phyloP scores from a whole-genome alignment of 2,797 vertebrate species.

The Megaceryle alcyon region DNA sequence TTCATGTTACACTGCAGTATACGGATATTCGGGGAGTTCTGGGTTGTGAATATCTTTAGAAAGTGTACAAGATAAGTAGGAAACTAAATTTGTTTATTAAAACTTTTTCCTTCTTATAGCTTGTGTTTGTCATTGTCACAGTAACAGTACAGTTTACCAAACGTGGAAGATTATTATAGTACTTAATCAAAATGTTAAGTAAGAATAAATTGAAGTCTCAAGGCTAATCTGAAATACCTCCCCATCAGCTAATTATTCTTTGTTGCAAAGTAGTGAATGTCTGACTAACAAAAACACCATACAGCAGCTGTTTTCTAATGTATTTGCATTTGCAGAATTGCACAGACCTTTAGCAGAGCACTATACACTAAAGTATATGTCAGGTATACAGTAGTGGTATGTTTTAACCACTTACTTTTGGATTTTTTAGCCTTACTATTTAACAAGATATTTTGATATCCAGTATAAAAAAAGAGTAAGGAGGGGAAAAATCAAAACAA shows the following conservation, averaged over 20 bases:
- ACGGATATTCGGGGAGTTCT: not conserved
- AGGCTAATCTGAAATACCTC: not conserved
- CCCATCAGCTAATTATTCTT: not conserved
- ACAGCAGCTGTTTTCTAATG: not conserved
- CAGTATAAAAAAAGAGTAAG: not conserved
- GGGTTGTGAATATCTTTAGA: not conserved
- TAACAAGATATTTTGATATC: not conserved
- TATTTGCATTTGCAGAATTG: not conserved
- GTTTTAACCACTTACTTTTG: not conserved
- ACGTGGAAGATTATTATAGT: not conserved
- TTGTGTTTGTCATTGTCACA: not conserved
- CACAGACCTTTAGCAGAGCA: not conserved
- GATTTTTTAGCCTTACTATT: not conserved
- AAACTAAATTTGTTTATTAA: not conserved
- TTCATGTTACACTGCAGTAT: not conserved
- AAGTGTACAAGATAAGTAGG: not conserved
- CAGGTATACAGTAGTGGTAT: not conserved
- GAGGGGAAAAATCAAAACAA: not conserved
- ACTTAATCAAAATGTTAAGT: not conserved
- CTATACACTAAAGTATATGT: not conserved
- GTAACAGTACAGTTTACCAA: not conserved
- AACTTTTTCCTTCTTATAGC: not conserved
- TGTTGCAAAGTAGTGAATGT: not conserved
- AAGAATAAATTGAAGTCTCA: not conserved
- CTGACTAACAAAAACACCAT: not conserved